Evolutionary conservation across 2,888 invertebrate species (phyloP), one percentile per base, ranked within the genome.

Genomic region (Lithophane semibrunnea): DNA sequence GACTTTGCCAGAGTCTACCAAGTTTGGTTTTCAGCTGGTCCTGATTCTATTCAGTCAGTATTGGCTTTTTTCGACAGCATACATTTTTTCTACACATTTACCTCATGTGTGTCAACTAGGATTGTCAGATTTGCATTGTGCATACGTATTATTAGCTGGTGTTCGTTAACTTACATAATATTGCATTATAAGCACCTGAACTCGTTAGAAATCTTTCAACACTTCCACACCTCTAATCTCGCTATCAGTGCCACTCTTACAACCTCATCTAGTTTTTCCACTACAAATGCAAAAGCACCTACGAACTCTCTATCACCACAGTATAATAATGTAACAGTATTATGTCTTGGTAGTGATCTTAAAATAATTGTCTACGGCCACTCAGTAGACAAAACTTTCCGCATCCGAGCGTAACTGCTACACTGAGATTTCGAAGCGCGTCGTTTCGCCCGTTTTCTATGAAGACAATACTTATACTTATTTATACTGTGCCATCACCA

Each of bases 281-380:
- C 66, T 70, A 44, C 56, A 54, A 58, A 71, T 73, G 72, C 72
- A 82, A 65, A 69, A 70, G 4, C 21, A 64, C n/a, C 61, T 54
- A 10, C 12, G 5, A 52, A 18, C 16, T 37, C 66, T 70, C n/a
- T 42, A 70, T 73, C 82, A 56, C 13, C 69, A 67, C 37, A 37
- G 37, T 37, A 5, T 37, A 37, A 37, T 37, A 37, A 37, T 4
- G 37, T 37, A 37, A 37, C 37, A 37, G 37, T 37, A 37, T 37
- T 37, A 37, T 37, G 37, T 37, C 37, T 37, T 5, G 37, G 37
- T 5, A 4, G 37, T 37, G 37, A 37, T 5, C 37, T 37, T 37
- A 0, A 37, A 37, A 37, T 37, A 37, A 37, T 37, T 37, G 4
- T 4, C 37, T 37, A 37, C 37, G 5, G 37, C 37, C 37, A 4